Evolutionary conservation across 2,888 invertebrate species (phyloP).

Genomic region (Stenoptilia bipunctidactyla): DNA sequence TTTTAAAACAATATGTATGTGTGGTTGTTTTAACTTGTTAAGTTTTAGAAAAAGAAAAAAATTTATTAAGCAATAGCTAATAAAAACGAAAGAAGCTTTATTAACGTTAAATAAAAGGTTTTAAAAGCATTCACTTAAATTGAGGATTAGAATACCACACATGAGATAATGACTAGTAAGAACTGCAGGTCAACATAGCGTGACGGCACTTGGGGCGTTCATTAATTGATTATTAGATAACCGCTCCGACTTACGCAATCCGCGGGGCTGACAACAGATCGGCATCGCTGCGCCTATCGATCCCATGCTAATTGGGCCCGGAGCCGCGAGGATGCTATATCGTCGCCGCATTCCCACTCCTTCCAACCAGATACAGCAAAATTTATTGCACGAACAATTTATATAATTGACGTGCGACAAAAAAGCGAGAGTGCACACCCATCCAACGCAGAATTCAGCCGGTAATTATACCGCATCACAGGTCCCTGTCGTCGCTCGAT

Average conservation of each 20-base stretch:
- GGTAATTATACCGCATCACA: constrained; percentile 53
- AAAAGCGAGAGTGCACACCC: constrained; percentile 62
- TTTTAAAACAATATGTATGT: no score
- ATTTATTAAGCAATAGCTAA: no score
- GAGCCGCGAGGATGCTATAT: constrained; percentile 32
- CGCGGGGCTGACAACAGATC: constrained; percentile 51
- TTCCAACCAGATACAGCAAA: constrained; percentile 61
- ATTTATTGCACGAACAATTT: constrained; percentile 69
- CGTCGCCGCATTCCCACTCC: constrained; percentile 42
- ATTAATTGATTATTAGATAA: constrained; percentile 63
- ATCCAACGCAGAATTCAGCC: constrained; percentile 45
- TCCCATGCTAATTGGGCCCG: constrained; percentile 67
- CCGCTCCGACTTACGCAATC: constrained; percentile 40
- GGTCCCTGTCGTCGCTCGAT: constrained; percentile 31
- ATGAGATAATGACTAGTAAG: constrained; percentile 8
- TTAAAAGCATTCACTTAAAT: no score
- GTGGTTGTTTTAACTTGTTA: no score
- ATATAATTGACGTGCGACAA: constrained; percentile 68
- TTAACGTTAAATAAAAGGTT: no score
- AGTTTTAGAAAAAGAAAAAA: no score
- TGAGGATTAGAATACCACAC: constrained; percentile 8
- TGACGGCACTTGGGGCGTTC: constrained; percentile 30
- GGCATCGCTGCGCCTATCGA: constrained; percentile 63
- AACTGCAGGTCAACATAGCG: constrained; percentile 5
- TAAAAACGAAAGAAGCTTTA: no score